Evolutionary conservation across 1,140 invertebrate genomes (phyloP).

Genomic region (Hestina assimilis): DNA sequence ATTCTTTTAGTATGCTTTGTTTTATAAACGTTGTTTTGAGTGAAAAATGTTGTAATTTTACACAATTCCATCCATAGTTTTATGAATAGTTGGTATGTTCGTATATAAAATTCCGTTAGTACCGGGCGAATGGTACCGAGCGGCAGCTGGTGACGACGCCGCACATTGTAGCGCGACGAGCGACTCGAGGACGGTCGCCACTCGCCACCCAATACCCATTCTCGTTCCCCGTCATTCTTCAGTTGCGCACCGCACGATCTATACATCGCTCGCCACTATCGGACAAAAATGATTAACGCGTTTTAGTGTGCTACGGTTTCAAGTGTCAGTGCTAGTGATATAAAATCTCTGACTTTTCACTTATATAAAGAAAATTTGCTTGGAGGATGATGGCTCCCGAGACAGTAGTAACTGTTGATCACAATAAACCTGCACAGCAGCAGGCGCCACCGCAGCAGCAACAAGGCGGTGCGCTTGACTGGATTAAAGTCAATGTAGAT

Average conservation of each 20-base stretch:
- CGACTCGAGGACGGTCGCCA: constrained; percentile 32
- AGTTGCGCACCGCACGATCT: constrained; percentile 58
- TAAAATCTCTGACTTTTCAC: constrained; percentile 31
- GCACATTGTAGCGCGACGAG: constrained; percentile 33
- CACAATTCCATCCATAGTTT: constrained; percentile 4
- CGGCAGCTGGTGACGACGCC: constrained; percentile 18
- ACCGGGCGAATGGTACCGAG: constrained; percentile 14
- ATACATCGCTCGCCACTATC: constrained; percentile 50
- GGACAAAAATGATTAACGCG: constrained; percentile 59
- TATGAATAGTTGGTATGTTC: constrained; percentile 13
- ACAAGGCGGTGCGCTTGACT: constrained; percentile 73
- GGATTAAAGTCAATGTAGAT: constrained; percentile 80
- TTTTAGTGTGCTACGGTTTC: constrained; percentile 56
- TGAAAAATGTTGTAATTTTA: neutral
- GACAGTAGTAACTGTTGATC: constrained; percentile 82
- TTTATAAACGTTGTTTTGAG: neutral
- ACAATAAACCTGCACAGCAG: constrained; percentile 75
- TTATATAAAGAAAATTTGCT: constrained; percentile 22
- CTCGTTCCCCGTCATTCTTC: constrained; percentile 43
- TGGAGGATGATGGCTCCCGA: constrained; percentile 82
- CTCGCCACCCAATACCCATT: constrained; percentile 42
- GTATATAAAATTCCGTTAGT: constrained; percentile 34
- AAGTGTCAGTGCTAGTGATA: constrained; percentile 64
- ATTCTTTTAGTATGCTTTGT: neutral
- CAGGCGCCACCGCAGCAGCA: constrained; percentile 79